Evolutionary conservation across 1,140 invertebrate genomes (phyloP).

Genomic region (Calosoma granatense): DNA sequence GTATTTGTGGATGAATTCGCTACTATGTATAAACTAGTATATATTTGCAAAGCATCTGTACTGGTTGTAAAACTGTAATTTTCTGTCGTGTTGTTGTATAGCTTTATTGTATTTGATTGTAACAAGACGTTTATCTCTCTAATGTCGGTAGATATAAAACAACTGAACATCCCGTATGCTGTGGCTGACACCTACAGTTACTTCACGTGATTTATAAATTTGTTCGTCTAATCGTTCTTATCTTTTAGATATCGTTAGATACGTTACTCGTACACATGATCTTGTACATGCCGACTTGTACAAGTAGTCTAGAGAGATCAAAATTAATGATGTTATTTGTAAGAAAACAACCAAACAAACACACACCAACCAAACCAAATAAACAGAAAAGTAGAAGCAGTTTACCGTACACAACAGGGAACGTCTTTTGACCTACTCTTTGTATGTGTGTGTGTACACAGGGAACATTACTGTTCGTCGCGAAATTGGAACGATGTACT

Average conservation of each 20-base stretch:
- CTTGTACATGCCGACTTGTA: neutral
- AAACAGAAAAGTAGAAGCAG: neutral
- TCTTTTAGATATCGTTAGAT: constrained; percentile 4
- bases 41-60: too few species aligned
- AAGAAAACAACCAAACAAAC: neutral
- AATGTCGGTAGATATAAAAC: too few species aligned
- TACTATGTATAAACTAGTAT: too few species aligned
- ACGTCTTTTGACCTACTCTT: neutral
- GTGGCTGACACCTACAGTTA: neutral
- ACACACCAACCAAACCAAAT: neutral
- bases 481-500: neutral
- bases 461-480: neutral
- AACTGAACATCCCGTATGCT: neutral
- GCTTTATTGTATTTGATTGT: too few species aligned
- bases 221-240: neutral
- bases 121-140: too few species aligned
- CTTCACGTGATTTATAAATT: neutral
- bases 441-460: neutral
- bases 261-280: neutral
- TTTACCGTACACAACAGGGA: too few species aligned
- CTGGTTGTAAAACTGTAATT: too few species aligned
- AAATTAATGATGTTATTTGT: constrained; percentile 7
- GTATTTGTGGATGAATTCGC: too few species aligned
- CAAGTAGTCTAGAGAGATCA: neutral
- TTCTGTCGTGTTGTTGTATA: too few species aligned